Evolutionary conservation across 2,888 invertebrate species (phyloP), one percentile per base, ranked within the genome.

Genomic region (Agrypnus murinus): DNA sequence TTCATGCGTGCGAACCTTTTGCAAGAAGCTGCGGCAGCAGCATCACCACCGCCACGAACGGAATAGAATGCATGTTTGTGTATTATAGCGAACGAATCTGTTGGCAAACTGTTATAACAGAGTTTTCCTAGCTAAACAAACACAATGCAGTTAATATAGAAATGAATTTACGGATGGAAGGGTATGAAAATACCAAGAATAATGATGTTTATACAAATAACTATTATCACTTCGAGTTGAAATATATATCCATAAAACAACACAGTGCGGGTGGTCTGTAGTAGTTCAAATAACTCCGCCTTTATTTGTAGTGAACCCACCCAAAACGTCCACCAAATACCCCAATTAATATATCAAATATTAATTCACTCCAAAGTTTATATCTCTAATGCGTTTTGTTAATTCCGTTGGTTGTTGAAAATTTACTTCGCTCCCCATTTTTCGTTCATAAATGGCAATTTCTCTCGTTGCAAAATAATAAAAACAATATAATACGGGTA

Each of bases 301-400:
- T 81, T 78, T 81, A 81, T 81, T 81, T 81, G 81, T 80, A 78
- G 77, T 77, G 77, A 78, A 79, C 78, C 81, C 78, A 81, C 80
- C 81, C 80, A 79, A 75, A 25, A 78, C 77, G 79, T 75, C 77
- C 76, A 80, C 79, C 77, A 76, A 79, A 78, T 74, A 76, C 74
- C 70, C 79, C 81, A 81, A 81, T 81, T 81, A 81, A 81, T 80
- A 79, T 80, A 79, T 79, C 80, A 81, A 80, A 80, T 81, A 79
- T 81, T 81, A 78, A 78, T 69, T 67, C 53, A 59, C 67, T 45
- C 55, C 64, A 71, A 67, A 67, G 71, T 67, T 69, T 69, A 63
- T 69, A 59, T 60, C 58, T 38, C 69, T 69, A 69, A 69, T 69
- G 64, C 69, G 43, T 60, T 65, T 50, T 65, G 58, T 55, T 25